Base-by-base conservation (phyloP, 2,888 invertebrate species). In the Polydrusus cervinus region DNA sequence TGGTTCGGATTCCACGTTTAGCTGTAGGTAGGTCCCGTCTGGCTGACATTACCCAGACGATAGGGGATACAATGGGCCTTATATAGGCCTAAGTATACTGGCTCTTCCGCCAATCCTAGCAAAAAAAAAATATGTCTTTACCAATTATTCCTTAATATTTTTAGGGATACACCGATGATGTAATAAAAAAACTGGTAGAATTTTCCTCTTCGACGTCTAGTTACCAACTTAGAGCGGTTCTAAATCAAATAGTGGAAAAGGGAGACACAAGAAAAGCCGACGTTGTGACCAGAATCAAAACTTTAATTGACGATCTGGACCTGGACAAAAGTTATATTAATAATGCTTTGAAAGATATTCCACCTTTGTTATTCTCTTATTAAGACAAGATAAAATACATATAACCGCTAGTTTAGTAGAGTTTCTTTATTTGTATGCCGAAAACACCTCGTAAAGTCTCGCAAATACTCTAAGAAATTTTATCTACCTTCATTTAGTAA, bases 81-180 rank as follows among this genome's bases (percentile, higher is more conserved):
- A n/a, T n/a, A n/a, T n/a, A n/a, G n/a, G n/a, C n/a, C n/a, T n/a
- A n/a, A n/a, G n/a, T n/a, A n/a, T n/a, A n/a, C n/a, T n/a, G n/a
- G n/a, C n/a, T n/a, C n/a, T n/a, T n/a, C n/a, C n/a, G n/a, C n/a
- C n/a, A n/a, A n/a, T n/a, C n/a, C n/a, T n/a, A n/a, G n/a, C n/a
- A n/a, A n/a, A n/a, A n/a, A n/a, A n/a, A n/a, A n/a, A n/a, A 34
- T 6, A 6, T 64, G 40, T 3, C 38, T 13, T 7, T 20, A 14
- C 25, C 1, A 25, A 25, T 25, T 3, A 25, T 25, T 25, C 25
- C 5, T 25, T 25, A 25, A 25, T 25, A 78, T 66, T 82, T 88
- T 68, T 87, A 91, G 89, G 93, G 93, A 11, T 93, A 91, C 84
- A 89, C 91, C 0, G 89, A 90, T 1, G 87, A 88, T 34, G 89